These are phyloP conservation scores for Eilema griseolum DNA, from an alignment of 2,888 invertebrate genomes.

Conservation along the genomic window DNA sequence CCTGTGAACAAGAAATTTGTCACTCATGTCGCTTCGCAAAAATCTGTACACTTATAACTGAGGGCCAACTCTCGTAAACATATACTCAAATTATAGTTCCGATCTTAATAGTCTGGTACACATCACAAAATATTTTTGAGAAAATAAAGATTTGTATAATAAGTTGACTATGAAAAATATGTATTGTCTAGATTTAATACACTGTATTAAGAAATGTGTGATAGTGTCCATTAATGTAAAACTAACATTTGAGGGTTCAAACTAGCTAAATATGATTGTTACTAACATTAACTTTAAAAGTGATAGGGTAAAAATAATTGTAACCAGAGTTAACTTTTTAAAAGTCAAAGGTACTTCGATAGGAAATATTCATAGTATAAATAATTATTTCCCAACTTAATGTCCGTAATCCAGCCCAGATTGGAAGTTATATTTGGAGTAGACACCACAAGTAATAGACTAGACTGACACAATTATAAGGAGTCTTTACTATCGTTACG, in stretches of 20 bases:
- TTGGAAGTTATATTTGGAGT: constrained; percentile 2
- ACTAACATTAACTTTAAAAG: neutral
- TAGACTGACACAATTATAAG: neutral
- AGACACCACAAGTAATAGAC: constrained; percentile 1
- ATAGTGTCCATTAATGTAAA: neutral
- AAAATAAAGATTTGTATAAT: neutral
- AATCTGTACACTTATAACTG: constrained; percentile 42
- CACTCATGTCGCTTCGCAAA: constrained; percentile 36
- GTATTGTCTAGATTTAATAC: neutral
- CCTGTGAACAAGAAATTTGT: constrained; percentile 59
- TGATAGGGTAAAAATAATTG: neutral
- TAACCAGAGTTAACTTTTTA: neutral
- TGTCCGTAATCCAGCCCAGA: constrained; percentile 1
- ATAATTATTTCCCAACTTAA: neutral
- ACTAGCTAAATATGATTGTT: neutral
- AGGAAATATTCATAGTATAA: neutral
- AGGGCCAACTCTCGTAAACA: constrained; percentile 9
- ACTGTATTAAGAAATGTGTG: neutral
- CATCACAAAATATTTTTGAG: neutral
- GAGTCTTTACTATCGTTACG: neutral
- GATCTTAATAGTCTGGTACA: neutral
- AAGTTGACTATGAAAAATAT: neutral
- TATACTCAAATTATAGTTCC: constrained; percentile 6
- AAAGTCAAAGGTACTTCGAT: too few relatives aligned
- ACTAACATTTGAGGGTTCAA: neutral